Evolutionary conservation across 2,113 vertebrate species (phyloP).

Genomic region (Phaethon lepturus): DNA sequence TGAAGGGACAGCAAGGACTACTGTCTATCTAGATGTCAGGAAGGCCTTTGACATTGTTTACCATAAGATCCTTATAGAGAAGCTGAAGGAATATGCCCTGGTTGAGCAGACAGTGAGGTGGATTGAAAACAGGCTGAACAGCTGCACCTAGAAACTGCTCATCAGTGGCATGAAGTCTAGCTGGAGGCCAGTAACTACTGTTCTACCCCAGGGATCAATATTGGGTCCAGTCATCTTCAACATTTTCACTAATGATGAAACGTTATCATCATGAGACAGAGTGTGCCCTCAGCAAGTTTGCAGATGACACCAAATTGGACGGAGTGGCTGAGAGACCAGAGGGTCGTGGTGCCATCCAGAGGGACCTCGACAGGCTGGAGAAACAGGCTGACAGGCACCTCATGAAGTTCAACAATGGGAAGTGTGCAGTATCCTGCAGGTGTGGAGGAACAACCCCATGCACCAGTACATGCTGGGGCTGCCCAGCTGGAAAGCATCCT

Average conservation of each 20-base stretch:
- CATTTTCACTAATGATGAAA: fast-evolving
- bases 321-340: background rate
- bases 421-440: fast-evolving
- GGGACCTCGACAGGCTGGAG: background rate
- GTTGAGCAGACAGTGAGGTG: background rate
- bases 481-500: background rate
- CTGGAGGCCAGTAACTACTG: background rate
- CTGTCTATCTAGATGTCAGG: background rate
- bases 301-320: background rate
- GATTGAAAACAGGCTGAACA: background rate
- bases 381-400: background rate
- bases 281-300: background rate
- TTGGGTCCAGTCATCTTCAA: background rate
- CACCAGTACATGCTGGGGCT: background rate
- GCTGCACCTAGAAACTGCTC: background rate
- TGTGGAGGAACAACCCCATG: fast-evolving
- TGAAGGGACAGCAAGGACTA: background rate
- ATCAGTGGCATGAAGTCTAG: background rate
- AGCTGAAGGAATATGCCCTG: background rate
- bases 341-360: fast-evolving
- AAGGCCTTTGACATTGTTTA: background rate
- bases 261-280: background rate
- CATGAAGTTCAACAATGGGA: background rate
- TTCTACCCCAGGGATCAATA: background rate
- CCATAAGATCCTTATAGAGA: background rate